Conservation (phyloP, 1,140 invertebrate genomes). For the Procambarus virginalis region DNA sequence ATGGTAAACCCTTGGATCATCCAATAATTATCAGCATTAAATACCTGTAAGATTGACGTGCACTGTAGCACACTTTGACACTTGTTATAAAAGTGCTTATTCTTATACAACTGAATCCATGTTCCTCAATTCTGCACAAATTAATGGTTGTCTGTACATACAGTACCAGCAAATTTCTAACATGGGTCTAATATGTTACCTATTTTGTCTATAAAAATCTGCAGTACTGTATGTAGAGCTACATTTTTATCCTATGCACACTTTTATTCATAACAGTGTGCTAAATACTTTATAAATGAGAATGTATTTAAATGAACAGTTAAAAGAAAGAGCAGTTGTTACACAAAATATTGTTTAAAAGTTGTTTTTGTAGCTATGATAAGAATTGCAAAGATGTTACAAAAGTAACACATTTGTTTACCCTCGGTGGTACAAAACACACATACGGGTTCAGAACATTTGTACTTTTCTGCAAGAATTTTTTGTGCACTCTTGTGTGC, state of each 20-base stretch:
- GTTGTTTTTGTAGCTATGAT: background rate
- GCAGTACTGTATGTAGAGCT: background rate
- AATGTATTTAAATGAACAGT: background rate
- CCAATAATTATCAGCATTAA: no score
- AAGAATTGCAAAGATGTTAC: background rate
- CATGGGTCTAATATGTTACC: background rate
- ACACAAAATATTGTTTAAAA: background rate
- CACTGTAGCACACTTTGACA: no score
- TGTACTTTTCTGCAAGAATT: background rate
- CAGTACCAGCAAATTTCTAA: no score
- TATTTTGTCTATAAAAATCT: background rate
- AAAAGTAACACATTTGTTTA: conserved; percentile 1
- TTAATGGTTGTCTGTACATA: no score
- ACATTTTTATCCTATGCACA: background rate
- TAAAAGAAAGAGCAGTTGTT: background rate
- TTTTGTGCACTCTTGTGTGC: background rate
- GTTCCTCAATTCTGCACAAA: no score
- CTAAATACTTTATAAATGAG: background rate
- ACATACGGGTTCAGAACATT: conserved; percentile 27
- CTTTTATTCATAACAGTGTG: background rate
- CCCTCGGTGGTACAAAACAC: conserved; percentile 27
- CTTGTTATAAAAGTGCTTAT: no score
- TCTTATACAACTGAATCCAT: no score
- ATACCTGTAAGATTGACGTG: no score
- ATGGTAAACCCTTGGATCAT: no score